Evolutionary conservation across 2,797 vertebrate genomes (phyloP).

Genomic region (Propithecus perrieri): DNA sequence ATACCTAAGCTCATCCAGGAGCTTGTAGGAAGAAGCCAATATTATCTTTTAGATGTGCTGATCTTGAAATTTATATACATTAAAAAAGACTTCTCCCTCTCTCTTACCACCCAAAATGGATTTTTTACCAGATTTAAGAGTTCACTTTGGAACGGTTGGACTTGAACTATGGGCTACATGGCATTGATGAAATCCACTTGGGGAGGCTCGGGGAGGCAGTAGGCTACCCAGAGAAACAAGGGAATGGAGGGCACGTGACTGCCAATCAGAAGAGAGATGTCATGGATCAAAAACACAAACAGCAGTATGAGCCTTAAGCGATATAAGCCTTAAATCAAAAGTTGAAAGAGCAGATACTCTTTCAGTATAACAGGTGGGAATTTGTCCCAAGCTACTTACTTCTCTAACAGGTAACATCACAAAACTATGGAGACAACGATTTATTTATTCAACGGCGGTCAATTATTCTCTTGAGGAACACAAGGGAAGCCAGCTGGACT

Average conservation of each 20-base stretch:
- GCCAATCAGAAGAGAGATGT: neutral
- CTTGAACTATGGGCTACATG: neutral
- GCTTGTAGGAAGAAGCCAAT: neutral
- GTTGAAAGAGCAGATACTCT: neutral
- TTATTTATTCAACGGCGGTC: neutral
- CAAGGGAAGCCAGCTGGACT: neutral
- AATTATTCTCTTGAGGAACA: neutral
- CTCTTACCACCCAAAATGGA: neutral
- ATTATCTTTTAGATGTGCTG: neutral
- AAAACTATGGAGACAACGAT: neutral
- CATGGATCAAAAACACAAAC: neutral
- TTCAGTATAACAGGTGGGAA: neutral
- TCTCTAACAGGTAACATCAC: neutral
- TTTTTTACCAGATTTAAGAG: neutral
- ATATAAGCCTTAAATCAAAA: conserved; percentile 13
- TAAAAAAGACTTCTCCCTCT: neutral
- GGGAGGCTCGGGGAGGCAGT: neutral
- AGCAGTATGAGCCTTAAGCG: neutral
- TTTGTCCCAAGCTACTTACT: neutral
- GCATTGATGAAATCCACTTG: neutral
- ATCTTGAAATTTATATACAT: neutral
- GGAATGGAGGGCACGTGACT: neutral
- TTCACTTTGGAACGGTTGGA: neutral
- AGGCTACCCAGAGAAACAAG: neutral
- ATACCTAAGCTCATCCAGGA: neutral